These are phyloP conservation scores for Camponotus vicinus DNA, from an alignment of 1,140 invertebrate species.

Conservation along the genomic window DNA sequence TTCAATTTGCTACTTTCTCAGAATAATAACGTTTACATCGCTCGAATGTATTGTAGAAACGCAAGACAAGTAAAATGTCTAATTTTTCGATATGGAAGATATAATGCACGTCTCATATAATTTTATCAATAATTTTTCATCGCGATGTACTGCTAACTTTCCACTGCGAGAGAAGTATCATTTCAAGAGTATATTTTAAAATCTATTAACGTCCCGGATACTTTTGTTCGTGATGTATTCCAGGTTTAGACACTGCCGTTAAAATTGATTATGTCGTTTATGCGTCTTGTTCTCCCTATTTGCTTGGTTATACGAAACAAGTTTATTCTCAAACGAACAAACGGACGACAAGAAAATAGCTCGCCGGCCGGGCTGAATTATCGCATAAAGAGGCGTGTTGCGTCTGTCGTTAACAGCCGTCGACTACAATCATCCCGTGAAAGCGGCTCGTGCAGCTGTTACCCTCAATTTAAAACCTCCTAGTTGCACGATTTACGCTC, in stretches of 20 bases:
- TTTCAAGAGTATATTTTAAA: no score
- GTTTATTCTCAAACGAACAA: conserved; percentile 29
- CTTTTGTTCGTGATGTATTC: neutral
- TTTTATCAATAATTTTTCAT: no score
- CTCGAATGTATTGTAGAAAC: neutral
- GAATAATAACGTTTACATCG: no score
- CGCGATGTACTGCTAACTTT: no score
- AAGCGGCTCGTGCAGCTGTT: conserved; percentile 69
- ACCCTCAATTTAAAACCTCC: conserved; percentile 40
- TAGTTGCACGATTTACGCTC: conserved; percentile 67
- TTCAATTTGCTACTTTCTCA: conserved; percentile 7
- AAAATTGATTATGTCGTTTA: conserved; percentile 56
- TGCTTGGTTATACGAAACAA: conserved; percentile 23
- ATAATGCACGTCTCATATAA: neutral
- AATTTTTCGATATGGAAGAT: neutral
- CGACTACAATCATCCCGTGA: conserved; percentile 50
- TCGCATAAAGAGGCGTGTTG: conserved; percentile 46
- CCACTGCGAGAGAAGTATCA: no score
- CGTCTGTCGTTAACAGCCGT: conserved; percentile 52
- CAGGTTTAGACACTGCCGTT: conserved; percentile 20
- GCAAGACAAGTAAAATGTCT: neutral
- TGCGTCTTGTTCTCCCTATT: conserved; percentile 12
- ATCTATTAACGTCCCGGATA: conserved; percentile 20
- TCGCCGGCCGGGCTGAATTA: conserved; percentile 25
- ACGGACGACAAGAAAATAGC: conserved; percentile 42